phyloP scores from a whole-genome alignment of 2,797 vertebrate genomes.

The Phylloscopus collybita region DNA sequence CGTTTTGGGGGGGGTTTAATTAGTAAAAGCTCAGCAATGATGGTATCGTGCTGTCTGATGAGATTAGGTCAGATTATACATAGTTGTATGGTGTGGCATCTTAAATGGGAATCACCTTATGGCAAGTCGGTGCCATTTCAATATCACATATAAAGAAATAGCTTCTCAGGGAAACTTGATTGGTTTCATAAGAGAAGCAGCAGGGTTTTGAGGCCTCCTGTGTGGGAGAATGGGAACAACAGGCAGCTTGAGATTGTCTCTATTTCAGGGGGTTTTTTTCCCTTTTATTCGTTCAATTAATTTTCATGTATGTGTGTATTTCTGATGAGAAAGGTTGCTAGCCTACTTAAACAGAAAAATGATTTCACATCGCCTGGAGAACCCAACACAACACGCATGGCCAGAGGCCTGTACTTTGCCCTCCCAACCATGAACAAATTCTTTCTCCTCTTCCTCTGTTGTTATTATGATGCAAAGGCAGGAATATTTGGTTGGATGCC shows the following conservation, averaged over 20 bases:
- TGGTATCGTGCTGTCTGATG: slow-evolving; percentile 47
- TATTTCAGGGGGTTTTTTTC: background rate
- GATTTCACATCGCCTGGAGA: background rate
- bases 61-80: slow-evolving; percentile 60
- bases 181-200: slow-evolving; percentile 69
- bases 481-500: background rate
- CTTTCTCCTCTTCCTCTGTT: background rate
- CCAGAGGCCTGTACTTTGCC: slow-evolving; percentile 7
- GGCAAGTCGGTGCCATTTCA: background rate
- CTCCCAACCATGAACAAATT: background rate
- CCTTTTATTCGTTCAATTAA: background rate
- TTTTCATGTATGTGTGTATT: background rate
- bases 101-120: slow-evolving; percentile 50
- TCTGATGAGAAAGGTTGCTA: background rate
- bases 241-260: background rate
- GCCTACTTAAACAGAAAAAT: background rate
- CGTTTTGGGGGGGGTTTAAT: slow-evolving; percentile 34
- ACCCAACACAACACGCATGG: background rate
- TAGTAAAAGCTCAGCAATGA: slow-evolving; percentile 23
- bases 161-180: slow-evolving; percentile 58
- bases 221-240: slow-evolving; percentile 32
- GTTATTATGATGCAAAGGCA: background rate
- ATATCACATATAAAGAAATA: slow-evolving; percentile 51
- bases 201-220: slow-evolving; percentile 51
- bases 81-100: background rate